phyloP scores from a whole-genome alignment of 2,113 vertebrate species.

The Crypturellus undulatus region DNA sequence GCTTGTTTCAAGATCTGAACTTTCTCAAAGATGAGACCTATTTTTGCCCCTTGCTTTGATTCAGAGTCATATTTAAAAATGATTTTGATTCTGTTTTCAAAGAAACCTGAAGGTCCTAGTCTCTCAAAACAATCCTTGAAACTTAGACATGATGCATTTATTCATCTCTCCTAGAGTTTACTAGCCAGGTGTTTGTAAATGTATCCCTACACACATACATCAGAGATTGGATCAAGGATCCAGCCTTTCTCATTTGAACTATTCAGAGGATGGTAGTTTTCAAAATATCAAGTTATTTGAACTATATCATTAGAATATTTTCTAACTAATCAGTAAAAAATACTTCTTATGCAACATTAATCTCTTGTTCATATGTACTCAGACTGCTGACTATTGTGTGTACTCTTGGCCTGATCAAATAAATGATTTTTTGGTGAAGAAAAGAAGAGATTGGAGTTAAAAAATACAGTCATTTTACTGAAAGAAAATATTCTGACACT shows the following conservation, averaged over 20 bases:
- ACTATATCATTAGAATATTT: background rate
- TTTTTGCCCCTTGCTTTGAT: background rate
- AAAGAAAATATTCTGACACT: background rate
- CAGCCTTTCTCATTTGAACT: background rate
- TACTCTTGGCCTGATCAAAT: background rate
- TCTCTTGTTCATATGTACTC: background rate
- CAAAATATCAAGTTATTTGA: background rate
- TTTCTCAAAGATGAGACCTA: background rate
- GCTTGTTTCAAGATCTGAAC: background rate
- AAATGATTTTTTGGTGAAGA: background rate
- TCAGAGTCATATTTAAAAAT: background rate
- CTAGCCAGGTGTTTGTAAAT: background rate
- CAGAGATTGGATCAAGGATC: background rate
- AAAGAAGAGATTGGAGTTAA: background rate
- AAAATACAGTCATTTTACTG: background rate
- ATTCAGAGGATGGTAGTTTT: background rate
- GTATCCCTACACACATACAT: background rate
- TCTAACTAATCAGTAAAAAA: background rate
- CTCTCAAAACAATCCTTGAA: background rate
- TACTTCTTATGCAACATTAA: background rate
- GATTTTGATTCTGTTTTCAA: background rate
- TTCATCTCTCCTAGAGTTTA: background rate
- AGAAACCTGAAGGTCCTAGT: background rate
- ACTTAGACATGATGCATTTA: background rate
- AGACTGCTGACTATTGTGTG: accelerated